Conservation (phyloP, 2,113 vertebrate species). For the Calonectris borealis region DNA sequence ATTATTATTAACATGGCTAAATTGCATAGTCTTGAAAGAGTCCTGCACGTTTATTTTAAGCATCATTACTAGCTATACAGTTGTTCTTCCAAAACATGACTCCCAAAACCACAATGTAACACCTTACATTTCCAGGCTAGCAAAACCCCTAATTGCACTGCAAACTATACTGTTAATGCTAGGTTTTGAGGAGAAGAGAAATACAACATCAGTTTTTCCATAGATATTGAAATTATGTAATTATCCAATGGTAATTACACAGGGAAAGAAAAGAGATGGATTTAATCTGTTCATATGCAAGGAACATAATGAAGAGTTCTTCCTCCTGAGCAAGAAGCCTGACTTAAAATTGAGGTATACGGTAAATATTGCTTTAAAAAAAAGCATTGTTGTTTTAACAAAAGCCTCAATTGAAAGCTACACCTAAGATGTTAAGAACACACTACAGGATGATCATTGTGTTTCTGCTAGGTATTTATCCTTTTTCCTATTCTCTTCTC, state of each 20-base stretch:
- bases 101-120: background rate
- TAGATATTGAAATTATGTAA: no score
- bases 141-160: background rate
- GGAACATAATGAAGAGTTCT: background rate
- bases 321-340: background rate
- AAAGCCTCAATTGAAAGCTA: background rate
- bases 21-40: background rate
- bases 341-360: background rate
- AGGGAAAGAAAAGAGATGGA: background rate
- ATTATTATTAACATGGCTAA: background rate
- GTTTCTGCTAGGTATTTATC: background rate
- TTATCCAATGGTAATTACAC: background rate
- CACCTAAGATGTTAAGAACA: background rate
- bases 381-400: background rate
- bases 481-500: background rate
- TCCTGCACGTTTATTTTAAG: background rate
- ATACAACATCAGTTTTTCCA: background rate
- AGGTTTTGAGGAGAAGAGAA: background rate
- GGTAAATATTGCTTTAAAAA: background rate
- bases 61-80: background rate
- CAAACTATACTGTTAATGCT: background rate
- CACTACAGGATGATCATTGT: background rate
- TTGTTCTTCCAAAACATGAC: background rate
- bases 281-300: background rate
- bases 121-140: background rate